These are phyloP conservation scores for Orussus abietinus DNA, from an alignment of 1,140 invertebrate genomes.

Conservation along the genomic window DNA sequence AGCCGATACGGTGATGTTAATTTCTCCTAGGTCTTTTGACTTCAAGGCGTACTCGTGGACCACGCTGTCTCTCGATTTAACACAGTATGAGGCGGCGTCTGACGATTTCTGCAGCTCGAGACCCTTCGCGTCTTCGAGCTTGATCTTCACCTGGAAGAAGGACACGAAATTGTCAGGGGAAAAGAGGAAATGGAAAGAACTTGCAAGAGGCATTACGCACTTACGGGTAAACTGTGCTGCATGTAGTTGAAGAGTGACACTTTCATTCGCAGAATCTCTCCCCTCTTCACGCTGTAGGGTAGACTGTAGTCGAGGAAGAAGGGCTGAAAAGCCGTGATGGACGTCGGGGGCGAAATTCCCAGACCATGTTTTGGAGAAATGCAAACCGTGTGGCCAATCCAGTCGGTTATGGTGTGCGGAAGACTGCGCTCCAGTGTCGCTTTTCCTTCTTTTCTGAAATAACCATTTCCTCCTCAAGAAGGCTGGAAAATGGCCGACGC, in stretches of 20 bases:
- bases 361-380: constrained; percentile 61
- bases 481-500: background rate
- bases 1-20: constrained; percentile 62
- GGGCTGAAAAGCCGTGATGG: constrained; percentile 65
- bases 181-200: background rate
- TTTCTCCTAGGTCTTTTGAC: constrained; percentile 53
- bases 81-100: constrained; percentile 41
- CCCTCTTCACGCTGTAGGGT: constrained; percentile 68
- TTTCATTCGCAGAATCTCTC: constrained; percentile 65
- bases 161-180: background rate
- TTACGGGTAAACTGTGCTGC: constrained; percentile 60
- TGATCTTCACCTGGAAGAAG: constrained; percentile 59
- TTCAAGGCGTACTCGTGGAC: constrained; percentile 54
- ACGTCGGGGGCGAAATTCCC: constrained; percentile 57
- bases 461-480: background rate
- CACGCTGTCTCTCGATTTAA: constrained; percentile 44
- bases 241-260: constrained; percentile 73
- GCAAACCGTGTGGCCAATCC: constrained; percentile 69
- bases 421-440: constrained; percentile 51
- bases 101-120: constrained; percentile 43
- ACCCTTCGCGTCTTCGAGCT: constrained; percentile 47
- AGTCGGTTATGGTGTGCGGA: constrained; percentile 73
- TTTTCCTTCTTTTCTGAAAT: constrained; percentile 54
- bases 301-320: constrained; percentile 70
- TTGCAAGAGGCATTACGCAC: constrained; percentile 20